A percentile compares a stretch with the other conserved stretches of the same genome.
Evolutionary conservation across 2,888 invertebrate genomes (phyloP).

Genomic region (Argyresthia goedartella): DNA sequence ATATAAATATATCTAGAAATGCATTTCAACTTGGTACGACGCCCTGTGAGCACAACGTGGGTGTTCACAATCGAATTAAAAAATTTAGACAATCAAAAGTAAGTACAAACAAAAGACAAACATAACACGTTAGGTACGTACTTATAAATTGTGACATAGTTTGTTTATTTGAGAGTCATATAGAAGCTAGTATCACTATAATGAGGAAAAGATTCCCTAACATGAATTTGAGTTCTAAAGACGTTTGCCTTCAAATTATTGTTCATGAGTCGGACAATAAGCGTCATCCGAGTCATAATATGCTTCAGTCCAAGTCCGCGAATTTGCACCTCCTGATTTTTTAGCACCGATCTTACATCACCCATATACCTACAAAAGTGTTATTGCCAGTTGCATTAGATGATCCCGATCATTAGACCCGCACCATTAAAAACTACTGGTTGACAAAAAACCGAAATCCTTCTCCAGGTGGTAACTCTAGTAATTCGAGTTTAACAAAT

Average conservation of each 20-base stretch:
- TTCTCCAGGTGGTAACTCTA: too few relatives aligned
- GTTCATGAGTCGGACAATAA: conserved; percentile 58
- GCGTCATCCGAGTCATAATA: conserved; percentile 59
- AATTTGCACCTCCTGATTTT: conserved; percentile 15
- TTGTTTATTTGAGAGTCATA: conserved; percentile 61
- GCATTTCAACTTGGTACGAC: conserved; percentile 69
- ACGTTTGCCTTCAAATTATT: conserved; percentile 22
- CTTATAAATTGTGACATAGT: conserved; percentile 62
- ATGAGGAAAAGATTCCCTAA: conserved; percentile 63
- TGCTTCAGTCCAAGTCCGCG: conserved; percentile 64
- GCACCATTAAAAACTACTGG: too few relatives aligned
- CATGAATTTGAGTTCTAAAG: conserved; percentile 39
- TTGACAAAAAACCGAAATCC: too few relatives aligned
- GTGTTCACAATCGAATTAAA: conserved; percentile 37
- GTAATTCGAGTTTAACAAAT: too few relatives aligned
- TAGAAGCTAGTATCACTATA: conserved; percentile 71
- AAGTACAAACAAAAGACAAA: conserved; percentile 65
- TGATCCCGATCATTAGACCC: too few relatives aligned
- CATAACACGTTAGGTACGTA: conserved; percentile 60
- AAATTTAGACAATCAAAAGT: conserved; percentile 44
- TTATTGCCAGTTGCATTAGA: too few relatives aligned
- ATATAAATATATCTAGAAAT: conserved; percentile 68
- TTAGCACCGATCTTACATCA: conserved; percentile 49
- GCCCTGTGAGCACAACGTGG: conserved; percentile 28
- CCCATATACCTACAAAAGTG: conserved; percentile 19